Conservation (phyloP, 2,113 vertebrate genomes). For the Oryctolagus cuniculus region DNA sequence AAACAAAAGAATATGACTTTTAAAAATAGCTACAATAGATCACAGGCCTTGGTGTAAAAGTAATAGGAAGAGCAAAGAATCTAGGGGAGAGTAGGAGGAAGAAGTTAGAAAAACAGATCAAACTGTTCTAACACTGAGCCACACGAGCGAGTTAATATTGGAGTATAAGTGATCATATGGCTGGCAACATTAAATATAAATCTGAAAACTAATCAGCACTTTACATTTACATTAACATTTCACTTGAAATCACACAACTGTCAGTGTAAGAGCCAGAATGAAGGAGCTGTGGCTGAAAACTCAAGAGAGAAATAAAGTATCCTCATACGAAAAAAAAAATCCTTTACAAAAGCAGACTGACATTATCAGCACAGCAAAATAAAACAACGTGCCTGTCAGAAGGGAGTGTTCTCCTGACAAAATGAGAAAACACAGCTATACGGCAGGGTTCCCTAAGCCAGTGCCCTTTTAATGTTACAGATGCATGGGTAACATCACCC, state of each 20-base stretch:
- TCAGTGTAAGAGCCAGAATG: background rate
- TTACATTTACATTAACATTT: background rate
- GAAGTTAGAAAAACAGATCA: background rate
- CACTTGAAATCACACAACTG: background rate
- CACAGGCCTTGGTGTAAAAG: background rate
- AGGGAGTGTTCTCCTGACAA: background rate
- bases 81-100: background rate
- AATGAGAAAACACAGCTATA: background rate
- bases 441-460: background rate
- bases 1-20: background rate
- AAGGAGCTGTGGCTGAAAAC: background rate
- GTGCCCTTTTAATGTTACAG: background rate
- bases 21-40: background rate
- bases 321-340: background rate
- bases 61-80: background rate
- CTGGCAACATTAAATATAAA: background rate
- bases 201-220: background rate
- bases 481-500: background rate
- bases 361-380: constrained; percentile 4
- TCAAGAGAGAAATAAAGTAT: background rate
- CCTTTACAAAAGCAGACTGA: background rate
- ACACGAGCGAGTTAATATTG: background rate
- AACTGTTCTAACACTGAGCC: background rate
- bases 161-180: background rate
- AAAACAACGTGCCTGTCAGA: background rate